Evolutionary conservation across 2,113 vertebrate species (phyloP), one percentile per base, ranked within the genome.

Genomic region (Myotis davidii): DNA sequence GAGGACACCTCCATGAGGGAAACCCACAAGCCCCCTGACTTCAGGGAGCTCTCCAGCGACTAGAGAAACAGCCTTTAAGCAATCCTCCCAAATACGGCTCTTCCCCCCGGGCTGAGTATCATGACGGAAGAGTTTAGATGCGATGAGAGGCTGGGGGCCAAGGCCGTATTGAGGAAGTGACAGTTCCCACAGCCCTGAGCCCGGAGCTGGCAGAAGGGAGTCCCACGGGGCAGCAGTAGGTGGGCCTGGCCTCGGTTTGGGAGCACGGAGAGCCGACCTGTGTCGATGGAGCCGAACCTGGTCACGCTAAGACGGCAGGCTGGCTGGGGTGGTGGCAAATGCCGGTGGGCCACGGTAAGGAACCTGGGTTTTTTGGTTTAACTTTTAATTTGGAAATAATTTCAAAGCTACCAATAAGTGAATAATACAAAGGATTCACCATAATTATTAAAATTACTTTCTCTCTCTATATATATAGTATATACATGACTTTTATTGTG

Each of bases 311-410:
- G 61, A 5, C 10, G 59, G 25, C 37, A n/a, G 39, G 7, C n/a
- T 50, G 20, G 64, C 42, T 27, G 27, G 76, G 88, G 32, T 3
- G 29, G 54, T 27, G 59, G 54, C 81, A 17, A 27, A 11, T 61
- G 50, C 67, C 72, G 82, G 21, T 54, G 59, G 59, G 67, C 65
- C 76, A 77, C 13, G 23, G 48, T 56, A 56, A 94, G 74, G 59
- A 96, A 65, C 18, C 56, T 94, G 32, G n/a, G 37, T 18, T 50
- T 61, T 76, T 65, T 39, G 21, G 13, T 83, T 83, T 92, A 93
- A 88, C 34, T 89, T 95, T 95, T 77, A 77, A 85, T 82, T 93
- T 85, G 37, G 23, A 94, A 93, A 93, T 67, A 45, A 94, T 65
- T 86, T 96, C 59, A 78, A 50, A 93, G 25, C 92, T 88, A 82